Conservation (phyloP, 2,888 invertebrate species). For the Leucophenga maculata region DNA sequence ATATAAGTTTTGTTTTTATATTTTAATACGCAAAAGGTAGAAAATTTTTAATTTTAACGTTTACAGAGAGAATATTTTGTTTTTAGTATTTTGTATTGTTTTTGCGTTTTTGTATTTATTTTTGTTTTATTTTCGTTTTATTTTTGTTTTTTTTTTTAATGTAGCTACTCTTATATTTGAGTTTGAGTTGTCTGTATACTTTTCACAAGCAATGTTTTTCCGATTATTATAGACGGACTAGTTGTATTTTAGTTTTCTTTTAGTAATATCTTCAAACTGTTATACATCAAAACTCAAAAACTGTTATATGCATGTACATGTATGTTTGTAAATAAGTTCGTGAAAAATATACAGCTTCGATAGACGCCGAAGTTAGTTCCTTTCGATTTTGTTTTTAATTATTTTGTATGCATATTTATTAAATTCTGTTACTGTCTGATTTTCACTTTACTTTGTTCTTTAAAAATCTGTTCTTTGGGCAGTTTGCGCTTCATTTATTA, state of each 20-base stretch:
- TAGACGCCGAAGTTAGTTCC: not conserved
- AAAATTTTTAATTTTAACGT: not conserved
- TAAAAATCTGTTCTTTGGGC: constrained; percentile 8
- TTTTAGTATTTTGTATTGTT: not conserved
- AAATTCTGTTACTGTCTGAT: not conserved
- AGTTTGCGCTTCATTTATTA: not conserved
- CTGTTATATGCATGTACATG: not conserved
- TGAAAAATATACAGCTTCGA: not conserved
- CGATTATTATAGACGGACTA: not conserved
- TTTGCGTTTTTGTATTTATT: no score
- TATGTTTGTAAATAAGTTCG: not conserved
- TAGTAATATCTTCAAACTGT: no score
- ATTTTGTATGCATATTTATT: not conserved
- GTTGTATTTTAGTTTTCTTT: no score
- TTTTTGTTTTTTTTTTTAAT: not conserved
- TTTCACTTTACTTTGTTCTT: not conserved
- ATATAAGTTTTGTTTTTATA: no score
- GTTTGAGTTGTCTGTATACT: not conserved
- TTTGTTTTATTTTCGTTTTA: no score
- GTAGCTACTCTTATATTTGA: not conserved
- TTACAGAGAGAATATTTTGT: not conserved
- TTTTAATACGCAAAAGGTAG: not conserved
- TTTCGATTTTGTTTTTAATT: not conserved
- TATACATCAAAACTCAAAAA: not conserved
- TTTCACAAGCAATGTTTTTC: not conserved